These are phyloP conservation scores for Chinchilla lanigera DNA, from an alignment of 2,113 vertebrate species.

Conservation along the genomic window DNA sequence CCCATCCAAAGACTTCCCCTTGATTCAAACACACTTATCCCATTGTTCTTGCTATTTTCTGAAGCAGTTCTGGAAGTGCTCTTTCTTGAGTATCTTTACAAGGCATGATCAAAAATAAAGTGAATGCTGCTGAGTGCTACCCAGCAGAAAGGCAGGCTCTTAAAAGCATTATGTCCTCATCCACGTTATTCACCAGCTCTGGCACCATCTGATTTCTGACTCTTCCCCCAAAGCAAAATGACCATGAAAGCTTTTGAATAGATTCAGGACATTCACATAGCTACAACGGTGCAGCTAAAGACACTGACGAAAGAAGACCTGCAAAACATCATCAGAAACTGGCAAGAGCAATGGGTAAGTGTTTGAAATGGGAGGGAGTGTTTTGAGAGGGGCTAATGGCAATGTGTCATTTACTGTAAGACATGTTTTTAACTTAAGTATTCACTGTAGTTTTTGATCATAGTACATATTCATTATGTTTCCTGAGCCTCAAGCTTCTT, in stretches of 20 bases:
- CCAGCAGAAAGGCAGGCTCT: background rate
- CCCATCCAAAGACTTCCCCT: no score
- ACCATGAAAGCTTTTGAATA: background rate
- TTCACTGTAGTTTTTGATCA: background rate
- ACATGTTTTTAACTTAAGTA: background rate
- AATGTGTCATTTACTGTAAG: background rate
- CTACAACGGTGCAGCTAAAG: background rate
- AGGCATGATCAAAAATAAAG: background rate
- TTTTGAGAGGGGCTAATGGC: background rate
- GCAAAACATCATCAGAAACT: background rate
- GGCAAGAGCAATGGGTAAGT: background rate
- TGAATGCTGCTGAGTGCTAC: background rate
- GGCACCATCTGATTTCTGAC: background rate
- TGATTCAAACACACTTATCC: no score
- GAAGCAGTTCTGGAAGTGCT: no score
- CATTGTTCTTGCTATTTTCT: no score
- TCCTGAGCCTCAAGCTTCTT: background rate
- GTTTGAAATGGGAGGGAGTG: background rate
- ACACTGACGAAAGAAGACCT: background rate
- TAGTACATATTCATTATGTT: background rate
- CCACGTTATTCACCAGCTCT: background rate
- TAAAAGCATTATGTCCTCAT: background rate
- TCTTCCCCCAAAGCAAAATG: background rate
- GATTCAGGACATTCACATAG: background rate
- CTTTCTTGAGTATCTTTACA: background rate